Base-by-base conservation (phyloP, 2,888 invertebrate species). In the Amblyteles armatorius region DNA sequence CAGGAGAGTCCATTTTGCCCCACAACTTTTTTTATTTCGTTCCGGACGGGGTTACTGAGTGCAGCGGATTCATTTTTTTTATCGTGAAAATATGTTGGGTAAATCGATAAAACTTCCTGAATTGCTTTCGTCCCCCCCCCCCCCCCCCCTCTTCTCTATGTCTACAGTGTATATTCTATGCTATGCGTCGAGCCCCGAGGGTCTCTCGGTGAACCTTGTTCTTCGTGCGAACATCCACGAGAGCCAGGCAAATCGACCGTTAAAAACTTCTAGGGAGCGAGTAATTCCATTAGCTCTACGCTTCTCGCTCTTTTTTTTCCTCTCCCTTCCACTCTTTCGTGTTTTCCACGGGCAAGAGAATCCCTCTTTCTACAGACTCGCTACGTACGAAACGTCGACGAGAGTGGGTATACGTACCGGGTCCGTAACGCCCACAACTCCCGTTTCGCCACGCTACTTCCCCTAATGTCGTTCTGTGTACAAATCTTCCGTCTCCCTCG, bases 171-270 rank as follows among this genome's bases (percentile, higher is more conserved):
- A 19, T 19, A 19, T 44, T 55, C 26, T 36, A 13, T 36, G 68
- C 16, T 60, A 26, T 68, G 50, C 50, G 52, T 44, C 40, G 60
- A 36, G 26, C 29, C 71, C 16, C 16, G 67, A 33, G 40, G 76
- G 52, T 78, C 78, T 72, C 65, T 36, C 63, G 44, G 71, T 73
- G 73, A 73, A 33, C 40, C 57, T 40, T 63, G 55, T 68, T 83
- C 72, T 80, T 50, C 55, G 52, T 79, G 78, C 65, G 63, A 63
- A 63, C 63, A 29, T 63, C 29, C 13, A 33, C 60, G 83, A 33
- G 88, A 89, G 89, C 89, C 77, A 80, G 79, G 85, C 90, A 93
- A 94, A 94, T 94, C 93, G 93, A 92, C 92, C 93, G 93, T 94
- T 93, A 93, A 93, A 93, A 93, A 93, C 90, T 91, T 89, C 84